Evolutionary conservation across 2,113 vertebrate species (phyloP), one percentile per base, ranked within the genome.

Genomic region (Pipa parva): DNA sequence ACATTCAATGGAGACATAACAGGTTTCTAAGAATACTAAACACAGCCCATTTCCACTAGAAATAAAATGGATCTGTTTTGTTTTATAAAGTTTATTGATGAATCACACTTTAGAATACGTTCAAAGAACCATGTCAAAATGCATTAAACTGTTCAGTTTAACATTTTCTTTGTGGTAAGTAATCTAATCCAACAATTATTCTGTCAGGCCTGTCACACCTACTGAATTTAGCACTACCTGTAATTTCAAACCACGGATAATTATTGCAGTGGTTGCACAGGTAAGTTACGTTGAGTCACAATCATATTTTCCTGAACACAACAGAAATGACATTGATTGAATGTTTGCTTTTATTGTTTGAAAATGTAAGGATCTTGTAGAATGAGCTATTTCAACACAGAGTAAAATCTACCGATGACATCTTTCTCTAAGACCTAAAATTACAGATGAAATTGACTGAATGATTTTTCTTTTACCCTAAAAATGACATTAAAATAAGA

Each of bases 171-270:
- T 60, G 65, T 52, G 57, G 65, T 60, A 33, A 69, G 65, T 52
- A 69, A 69, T 60, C 46, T 69, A 69, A 69, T 69, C 65, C 57
- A 51, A 42, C 57, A 69, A 69, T 69, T 69, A 69, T 69, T 52
- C 24, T 69, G 65, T 69, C 65, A 69, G 57, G 26, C 57, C 36
- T 52, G 57, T 69, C 65, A 69, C 50, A 59, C 56, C 56, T 59
- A 51, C 56, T 68, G 45, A 29, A 36, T 51, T 60, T 22, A 37
- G 55, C 28, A 36, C 27, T 69, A 60, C 65, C 46, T 69, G 65
- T 69, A 69, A 69, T 69, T 69, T 60, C 65, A 69, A 26, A 69
- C 65, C 65, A 29, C n/a, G 65, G 29, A 60, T 60, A 69, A 69
- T 69, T 60, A 69, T 60, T 54, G 57, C 57, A 60, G 65, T 60